These are phyloP conservation scores for Cataglyphis livida DNA, from an alignment of 2,888 invertebrate species.

Conservation along the genomic window DNA sequence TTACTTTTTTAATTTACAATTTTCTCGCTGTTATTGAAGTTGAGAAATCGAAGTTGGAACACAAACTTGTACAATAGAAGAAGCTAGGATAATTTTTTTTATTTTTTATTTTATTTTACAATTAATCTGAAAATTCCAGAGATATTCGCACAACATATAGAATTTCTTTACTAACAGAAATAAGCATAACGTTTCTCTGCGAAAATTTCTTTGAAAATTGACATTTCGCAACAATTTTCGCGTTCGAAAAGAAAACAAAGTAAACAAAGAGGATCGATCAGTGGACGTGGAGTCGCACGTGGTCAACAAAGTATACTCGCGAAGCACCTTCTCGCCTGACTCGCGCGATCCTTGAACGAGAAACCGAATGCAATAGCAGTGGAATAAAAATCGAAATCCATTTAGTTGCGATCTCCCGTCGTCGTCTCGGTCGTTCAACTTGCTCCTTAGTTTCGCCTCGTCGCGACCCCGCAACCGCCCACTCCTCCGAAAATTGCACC, in stretches of 20 bases:
- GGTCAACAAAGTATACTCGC: slow-evolving; percentile 18
- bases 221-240: neutral
- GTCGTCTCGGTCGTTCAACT: slow-evolving; percentile 67
- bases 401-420: slow-evolving; percentile 53
- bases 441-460: slow-evolving; percentile 57
- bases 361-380: slow-evolving; percentile 1
- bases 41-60: neutral
- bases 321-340: slow-evolving; percentile 60
- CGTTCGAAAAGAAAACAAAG: neutral
- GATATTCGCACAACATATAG: neutral
- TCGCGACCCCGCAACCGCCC: slow-evolving; percentile 60
- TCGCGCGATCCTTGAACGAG: slow-evolving; percentile 37
- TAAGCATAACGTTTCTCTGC: neutral
- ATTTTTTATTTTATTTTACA: neutral
- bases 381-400: slow-evolving; percentile 65
- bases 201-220: neutral
- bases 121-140: neutral
- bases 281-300: slow-evolving; percentile 30
- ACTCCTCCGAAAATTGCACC: slow-evolving; percentile 74
- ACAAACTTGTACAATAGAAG: neutral
- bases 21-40: neutral
- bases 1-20: neutral
- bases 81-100: neutral
- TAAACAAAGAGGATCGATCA: slow-evolving; percentile 1
- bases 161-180: neutral